Evolutionary conservation across 1,140 invertebrate genomes (phyloP).

Genomic region (Eueides isabella): DNA sequence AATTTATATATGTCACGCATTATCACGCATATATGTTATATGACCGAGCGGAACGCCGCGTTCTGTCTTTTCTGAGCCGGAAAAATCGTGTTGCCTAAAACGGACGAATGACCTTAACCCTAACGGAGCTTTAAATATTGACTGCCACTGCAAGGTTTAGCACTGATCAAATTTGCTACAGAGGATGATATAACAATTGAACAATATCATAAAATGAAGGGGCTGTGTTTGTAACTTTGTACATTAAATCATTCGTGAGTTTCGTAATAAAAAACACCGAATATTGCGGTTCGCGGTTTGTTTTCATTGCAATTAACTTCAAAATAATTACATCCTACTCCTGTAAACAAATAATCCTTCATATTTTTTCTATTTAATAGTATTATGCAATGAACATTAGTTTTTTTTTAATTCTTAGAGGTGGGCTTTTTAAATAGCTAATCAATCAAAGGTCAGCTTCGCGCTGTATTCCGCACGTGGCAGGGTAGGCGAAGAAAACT

Average conservation of each 20-base stretch:
- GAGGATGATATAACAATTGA: background rate
- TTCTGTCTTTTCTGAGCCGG: too few species aligned
- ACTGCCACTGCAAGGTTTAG: background rate
- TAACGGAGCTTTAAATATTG: background rate
- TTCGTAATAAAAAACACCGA: background rate
- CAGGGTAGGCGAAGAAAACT: too few species aligned
- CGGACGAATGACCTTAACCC: background rate
- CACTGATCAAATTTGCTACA: too few species aligned
- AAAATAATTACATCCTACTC: background rate
- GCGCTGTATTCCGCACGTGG: too few species aligned
- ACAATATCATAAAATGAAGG: background rate
- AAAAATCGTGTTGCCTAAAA: too few species aligned
- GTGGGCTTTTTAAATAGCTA: too few species aligned
- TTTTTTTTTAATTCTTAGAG: too few species aligned
- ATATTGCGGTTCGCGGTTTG: background rate
- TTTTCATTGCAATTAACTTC: background rate
- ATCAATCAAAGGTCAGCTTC: too few species aligned
- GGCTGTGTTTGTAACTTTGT: background rate
- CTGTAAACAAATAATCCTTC: background rate
- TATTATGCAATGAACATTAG: too few species aligned
- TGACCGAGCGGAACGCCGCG: too few species aligned
- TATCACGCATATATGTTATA: too few species aligned
- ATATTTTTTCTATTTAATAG: background rate
- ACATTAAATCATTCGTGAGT: constrained; percentile 2
- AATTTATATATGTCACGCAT: too few species aligned